Evolutionary conservation across 1,140 invertebrate genomes (phyloP).

Genomic region (Lineus longissimus): DNA sequence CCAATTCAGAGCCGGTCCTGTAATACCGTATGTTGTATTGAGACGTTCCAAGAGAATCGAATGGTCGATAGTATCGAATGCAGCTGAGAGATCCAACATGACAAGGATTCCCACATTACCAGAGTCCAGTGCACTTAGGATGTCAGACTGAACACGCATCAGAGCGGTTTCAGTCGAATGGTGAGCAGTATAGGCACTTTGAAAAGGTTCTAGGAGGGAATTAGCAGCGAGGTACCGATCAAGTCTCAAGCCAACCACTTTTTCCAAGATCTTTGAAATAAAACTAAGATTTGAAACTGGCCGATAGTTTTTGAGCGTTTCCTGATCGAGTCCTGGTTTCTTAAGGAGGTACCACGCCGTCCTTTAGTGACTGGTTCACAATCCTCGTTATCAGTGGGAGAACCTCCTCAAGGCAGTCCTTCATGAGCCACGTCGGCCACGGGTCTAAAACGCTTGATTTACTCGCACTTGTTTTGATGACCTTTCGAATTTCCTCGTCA

Average conservation of each 20-base stretch:
- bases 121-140: too few relatives aligned
- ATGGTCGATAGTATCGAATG: too few relatives aligned
- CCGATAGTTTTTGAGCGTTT: constrained; percentile 16
- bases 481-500: neutral
- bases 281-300: constrained; percentile 20
- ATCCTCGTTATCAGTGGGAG: constrained; percentile 11
- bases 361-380: constrained; percentile 7
- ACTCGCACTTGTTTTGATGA: neutral
- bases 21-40: too few relatives aligned
- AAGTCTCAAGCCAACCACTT: constrained; percentile 5
- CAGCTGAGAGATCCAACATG: too few relatives aligned
- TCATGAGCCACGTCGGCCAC: constrained; percentile 10
- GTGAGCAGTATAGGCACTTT: constrained; percentile 14
- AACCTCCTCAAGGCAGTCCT: constrained; percentile 11
- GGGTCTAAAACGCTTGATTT: constrained; percentile 22
- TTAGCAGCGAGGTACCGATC: constrained; percentile 10
- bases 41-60: too few relatives aligned
- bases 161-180: constrained; percentile 20
- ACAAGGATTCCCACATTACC: too few relatives aligned
- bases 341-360: constrained; percentile 15
- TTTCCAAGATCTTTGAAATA: constrained; percentile 21
- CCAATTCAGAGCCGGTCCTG: too few relatives aligned
- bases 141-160: constrained; percentile 61
- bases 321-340: constrained; percentile 19
- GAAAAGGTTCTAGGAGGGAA: constrained; percentile 9